Evolutionary conservation across 2,113 vertebrate species (phyloP).

Genomic region (Gymnocephalus cernua): DNA sequence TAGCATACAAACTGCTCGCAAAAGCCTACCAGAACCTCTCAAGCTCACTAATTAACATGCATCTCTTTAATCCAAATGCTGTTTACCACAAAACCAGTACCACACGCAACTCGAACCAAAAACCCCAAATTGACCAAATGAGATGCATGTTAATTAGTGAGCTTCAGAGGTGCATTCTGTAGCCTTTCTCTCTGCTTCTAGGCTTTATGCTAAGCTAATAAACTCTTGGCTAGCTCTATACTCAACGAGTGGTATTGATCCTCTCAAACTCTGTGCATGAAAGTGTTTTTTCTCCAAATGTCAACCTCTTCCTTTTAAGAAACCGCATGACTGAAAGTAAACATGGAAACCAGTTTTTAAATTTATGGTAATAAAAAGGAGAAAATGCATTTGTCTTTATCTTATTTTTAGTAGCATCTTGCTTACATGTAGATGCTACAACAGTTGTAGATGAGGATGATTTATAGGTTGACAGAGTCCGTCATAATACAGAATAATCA

Average conservation of each 20-base stretch:
- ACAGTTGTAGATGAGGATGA: neutral
- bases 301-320: neutral
- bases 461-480: too few species aligned
- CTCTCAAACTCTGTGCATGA: neutral
- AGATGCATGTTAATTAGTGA: neutral
- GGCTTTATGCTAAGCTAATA: constrained; percentile 12
- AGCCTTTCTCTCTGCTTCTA: neutral
- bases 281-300: neutral
- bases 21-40: too few species aligned
- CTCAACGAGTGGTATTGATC: neutral
- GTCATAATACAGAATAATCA: neutral
- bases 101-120: neutral
- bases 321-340: neutral
- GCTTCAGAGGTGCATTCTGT: neutral
- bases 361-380: constrained; percentile 52
- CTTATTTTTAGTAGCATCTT: neutral
- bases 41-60: neutral
- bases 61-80: neutral
- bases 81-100: neutral
- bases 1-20: neutral
- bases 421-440: too few species aligned
- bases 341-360: constrained; percentile 41
- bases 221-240: neutral
- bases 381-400: neutral
- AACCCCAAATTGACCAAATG: neutral